phyloP scores from a whole-genome alignment of 2,888 invertebrate genomes.

The Tenthredo mesomela region DNA sequence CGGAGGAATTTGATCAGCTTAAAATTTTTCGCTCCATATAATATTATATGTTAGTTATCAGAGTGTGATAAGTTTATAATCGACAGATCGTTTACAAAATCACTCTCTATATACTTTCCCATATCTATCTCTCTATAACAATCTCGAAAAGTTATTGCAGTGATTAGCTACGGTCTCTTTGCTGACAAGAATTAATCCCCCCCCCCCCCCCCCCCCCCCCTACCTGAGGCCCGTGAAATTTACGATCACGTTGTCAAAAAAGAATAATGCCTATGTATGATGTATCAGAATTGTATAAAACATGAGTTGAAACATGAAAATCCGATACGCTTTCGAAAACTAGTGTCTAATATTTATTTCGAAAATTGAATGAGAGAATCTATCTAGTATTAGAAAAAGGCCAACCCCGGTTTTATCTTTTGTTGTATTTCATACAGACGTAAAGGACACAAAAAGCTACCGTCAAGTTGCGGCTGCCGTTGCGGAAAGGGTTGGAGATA shows the following conservation, averaged over 20 bases:
- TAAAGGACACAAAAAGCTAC: constrained; percentile 83
- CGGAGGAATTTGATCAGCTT: neutral
- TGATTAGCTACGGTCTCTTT: neutral
- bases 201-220: neutral
- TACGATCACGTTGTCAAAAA: neutral
- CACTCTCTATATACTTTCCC: neutral
- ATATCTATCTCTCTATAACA: neutral
- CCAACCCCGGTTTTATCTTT: constrained; percentile 51
- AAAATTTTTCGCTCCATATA: neutral
- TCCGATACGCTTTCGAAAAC: neutral
- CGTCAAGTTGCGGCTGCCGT: constrained; percentile 82
- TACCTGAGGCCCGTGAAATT: neutral
- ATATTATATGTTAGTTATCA: neutral
- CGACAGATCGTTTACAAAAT: neutral
- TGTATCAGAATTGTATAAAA: neutral
- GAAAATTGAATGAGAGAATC: neutral
- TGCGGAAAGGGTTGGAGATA: constrained; percentile 81
- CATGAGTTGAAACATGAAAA: neutral
- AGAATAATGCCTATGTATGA: neutral
- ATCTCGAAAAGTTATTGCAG: neutral
- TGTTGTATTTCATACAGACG: constrained; percentile 80
- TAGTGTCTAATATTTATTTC: neutral
- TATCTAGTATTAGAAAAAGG: neutral
- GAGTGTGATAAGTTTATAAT: neutral
- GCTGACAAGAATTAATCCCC: neutral